These are phyloP conservation scores for Epirrhoe alternata DNA, from an alignment of 2,888 invertebrate genomes.

Conservation along the genomic window DNA sequence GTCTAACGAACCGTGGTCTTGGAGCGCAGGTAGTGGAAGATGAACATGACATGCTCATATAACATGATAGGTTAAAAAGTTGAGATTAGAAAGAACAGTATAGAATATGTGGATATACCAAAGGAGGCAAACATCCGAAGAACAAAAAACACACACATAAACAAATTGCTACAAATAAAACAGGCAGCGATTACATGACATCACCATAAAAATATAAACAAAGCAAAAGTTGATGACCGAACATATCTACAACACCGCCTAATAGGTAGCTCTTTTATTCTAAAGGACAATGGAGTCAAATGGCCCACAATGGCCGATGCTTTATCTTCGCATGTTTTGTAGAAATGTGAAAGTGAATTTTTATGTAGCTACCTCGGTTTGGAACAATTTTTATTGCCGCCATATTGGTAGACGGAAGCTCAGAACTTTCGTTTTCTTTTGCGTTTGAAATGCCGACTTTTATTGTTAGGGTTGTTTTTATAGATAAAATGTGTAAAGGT, in stretches of 20 bases:
- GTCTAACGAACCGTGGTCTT: too few relatives aligned
- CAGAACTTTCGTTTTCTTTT: constrained; percentile 52
- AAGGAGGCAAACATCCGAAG: too few relatives aligned
- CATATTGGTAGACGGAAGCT: constrained; percentile 53
- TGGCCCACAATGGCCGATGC: constrained; percentile 41
- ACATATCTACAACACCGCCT: constrained; percentile 37
- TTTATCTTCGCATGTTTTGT: constrained; percentile 47
- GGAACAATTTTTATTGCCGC: constrained; percentile 56
- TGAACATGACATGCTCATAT: too few relatives aligned
- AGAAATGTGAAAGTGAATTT: constrained; percentile 72
- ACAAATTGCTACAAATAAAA: constrained; percentile 24
- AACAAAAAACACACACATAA: constrained; percentile 6
- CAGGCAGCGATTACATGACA: constrained; percentile 42
- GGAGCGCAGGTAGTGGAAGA: too few relatives aligned
- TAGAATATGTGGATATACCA: too few relatives aligned
- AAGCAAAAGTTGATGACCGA: constrained; percentile 45
- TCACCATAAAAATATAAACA: constrained; percentile 43
- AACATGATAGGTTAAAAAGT: too few relatives aligned
- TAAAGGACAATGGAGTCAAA: constrained; percentile 39
- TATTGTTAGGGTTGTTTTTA: constrained; percentile 44
- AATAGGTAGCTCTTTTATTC: constrained; percentile 26
- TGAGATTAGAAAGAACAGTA: too few relatives aligned
- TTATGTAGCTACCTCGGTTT: constrained; percentile 57
- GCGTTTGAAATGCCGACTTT: constrained; percentile 39
- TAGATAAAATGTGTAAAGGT: constrained; percentile 43